Base-by-base conservation (phyloP, 23 tunicate species). In the Styela clava region DNA sequence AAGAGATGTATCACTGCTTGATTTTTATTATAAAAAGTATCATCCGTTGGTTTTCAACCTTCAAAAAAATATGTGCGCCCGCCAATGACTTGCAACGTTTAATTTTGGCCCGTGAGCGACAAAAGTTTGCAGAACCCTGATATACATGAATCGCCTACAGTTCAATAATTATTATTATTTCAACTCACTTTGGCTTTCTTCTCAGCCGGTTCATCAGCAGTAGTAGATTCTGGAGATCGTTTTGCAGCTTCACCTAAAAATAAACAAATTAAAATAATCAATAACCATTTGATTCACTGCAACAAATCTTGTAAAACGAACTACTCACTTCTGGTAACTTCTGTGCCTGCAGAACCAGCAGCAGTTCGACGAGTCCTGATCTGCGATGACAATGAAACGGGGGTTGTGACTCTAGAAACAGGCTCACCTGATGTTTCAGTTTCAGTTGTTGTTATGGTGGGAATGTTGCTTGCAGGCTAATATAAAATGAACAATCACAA, bases 171-270 rank as follows among this genome's bases (percentile, higher is more conserved):
- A n/a, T n/a, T n/a, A n/a, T n/a, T n/a, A n/a, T n/a, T n/a, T 44
- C 16, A 65, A 29, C 24, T 16, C 44, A 89, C 95, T 83, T 89
- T 91, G 18, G 81, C 79, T 78, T 86, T 91, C 31, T 91, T 91
- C 70, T 91, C 89, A 0, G 87, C 87, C 3, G 89, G 89, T 79
- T 85, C 97, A 12, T 82, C 89, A 35, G 62, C 51, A 16, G 86
- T 29, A 7, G 85, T 2, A 3, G 74, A 63, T 37, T 79, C 89
- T 33, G 69, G 56, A 5, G 84, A 29, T 7, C 79, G 79, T 62
- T 63, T 84, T 21, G 68, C 64, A 29, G 62, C 29, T 25, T 56
- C 29, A 74, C 44, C 86, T 81, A 37, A 63, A 79, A 79, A 12
- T 51, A 32, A 19, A 63, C 9, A 26, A n/a, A 18, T 24, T 3